phyloP scores from a whole-genome alignment of 2,113 vertebrate species.

The Ceratotherium simum region DNA sequence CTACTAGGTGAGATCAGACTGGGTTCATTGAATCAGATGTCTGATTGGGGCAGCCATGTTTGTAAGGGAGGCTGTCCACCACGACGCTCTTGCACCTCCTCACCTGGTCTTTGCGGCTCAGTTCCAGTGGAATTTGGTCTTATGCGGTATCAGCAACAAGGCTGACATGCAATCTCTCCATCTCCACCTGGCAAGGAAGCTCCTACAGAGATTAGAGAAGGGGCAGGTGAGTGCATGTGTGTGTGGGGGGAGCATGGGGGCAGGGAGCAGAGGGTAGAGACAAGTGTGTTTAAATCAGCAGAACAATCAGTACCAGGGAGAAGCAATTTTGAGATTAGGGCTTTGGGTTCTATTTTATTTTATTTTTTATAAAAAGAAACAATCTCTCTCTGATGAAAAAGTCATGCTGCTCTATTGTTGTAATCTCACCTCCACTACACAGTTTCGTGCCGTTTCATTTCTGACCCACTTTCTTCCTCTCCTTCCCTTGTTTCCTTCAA shows the following conservation, averaged over 20 bases:
- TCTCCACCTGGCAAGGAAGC: not conserved
- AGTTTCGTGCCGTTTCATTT: slow-evolving; percentile 58
- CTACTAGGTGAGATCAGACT: not conserved
- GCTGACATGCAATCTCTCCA: not conserved
- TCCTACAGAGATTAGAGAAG: slow-evolving; percentile 64
- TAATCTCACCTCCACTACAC: slow-evolving; percentile 78
- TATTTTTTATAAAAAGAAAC: slow-evolving; percentile 82
- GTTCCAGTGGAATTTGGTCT: not conserved
- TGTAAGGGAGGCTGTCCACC: not conserved
- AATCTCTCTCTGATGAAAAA: slow-evolving; percentile 84
- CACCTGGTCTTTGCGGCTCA: not conserved
- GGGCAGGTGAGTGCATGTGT: not conserved
- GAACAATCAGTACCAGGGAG: slow-evolving; percentile 23
- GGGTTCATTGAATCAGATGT: not conserved
- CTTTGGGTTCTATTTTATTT: slow-evolving; percentile 26
- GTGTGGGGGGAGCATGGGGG: not conserved
- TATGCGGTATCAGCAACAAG: not conserved
- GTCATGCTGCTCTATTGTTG: slow-evolving; percentile 78
- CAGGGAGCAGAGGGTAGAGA: not conserved
- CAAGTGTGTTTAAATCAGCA: not conserved
- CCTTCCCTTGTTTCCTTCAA: slow-evolving; percentile 84
- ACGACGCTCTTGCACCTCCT: not conserved
- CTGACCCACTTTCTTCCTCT: slow-evolving; percentile 88
- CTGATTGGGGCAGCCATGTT: not conserved
- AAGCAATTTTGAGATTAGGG: slow-evolving; percentile 71